Evolutionary conservation across 2,113 vertebrate species (phyloP).

Genomic region (Procavia capensis): DNA sequence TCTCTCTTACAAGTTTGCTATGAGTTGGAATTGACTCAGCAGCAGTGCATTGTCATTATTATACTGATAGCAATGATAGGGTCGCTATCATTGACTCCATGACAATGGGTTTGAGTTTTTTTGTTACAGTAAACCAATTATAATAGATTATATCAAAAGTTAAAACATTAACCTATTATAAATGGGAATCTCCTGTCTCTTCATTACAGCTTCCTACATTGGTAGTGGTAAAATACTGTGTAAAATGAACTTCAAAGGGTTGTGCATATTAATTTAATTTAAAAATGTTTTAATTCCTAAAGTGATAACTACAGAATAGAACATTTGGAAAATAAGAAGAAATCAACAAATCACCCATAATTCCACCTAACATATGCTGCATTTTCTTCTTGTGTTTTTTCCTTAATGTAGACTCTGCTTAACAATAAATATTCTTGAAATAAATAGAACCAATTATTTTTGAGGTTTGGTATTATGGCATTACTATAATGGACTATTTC

Average conservation of each 20-base stretch:
- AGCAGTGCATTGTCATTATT: too few relatives aligned
- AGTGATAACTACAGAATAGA: slow-evolving; percentile 12
- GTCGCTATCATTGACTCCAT: too few relatives aligned
- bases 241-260: slow-evolving; percentile 56
- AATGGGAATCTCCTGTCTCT: neutral
- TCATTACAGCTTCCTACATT: slow-evolving; percentile 10
- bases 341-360: neutral
- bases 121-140: too few relatives aligned
- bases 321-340: slow-evolving; percentile 27
- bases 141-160: neutral
- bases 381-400: slow-evolving; percentile 11
- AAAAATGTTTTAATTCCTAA: slow-evolving; percentile 24
- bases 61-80: too few relatives aligned
- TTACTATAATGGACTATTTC: slow-evolving; percentile 3
- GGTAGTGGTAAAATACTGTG: neutral
- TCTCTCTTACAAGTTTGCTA: too few relatives aligned
- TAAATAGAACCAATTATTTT: slow-evolving; percentile 33
- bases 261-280: slow-evolving; percentile 27
- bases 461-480: slow-evolving; percentile 3
- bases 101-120: too few relatives aligned
- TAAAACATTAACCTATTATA: slow-evolving; percentile 28
- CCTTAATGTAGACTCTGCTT: neutral
- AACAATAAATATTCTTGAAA: slow-evolving; percentile 50
- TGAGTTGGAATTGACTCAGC: too few relatives aligned
- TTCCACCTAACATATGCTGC: slow-evolving; percentile 26